Evolutionary conservation across 37 sponge, comb jelly and placozoan species (phyloP).

Genomic region (Halichondria panicea): DNA sequence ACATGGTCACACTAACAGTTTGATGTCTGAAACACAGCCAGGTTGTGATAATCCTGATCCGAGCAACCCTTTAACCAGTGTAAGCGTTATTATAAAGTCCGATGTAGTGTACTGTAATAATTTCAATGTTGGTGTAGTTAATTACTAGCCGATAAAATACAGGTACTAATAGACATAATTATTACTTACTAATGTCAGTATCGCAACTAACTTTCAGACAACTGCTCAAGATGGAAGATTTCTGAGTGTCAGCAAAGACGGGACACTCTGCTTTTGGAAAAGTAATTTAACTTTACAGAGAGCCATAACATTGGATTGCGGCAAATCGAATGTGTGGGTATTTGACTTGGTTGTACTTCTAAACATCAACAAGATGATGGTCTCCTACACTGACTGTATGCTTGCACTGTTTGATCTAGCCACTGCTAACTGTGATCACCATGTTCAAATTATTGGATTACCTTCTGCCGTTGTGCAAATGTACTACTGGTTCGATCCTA

Average conservation of each 20-base stretch:
- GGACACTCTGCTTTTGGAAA: constrained; percentile 85
- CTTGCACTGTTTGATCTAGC: constrained; percentile 78
- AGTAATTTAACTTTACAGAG: constrained; percentile 66
- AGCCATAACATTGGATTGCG: constrained; percentile 52
- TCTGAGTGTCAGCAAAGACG: constrained; percentile 76
- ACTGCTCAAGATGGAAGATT: constrained; percentile 76
- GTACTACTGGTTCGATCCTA: constrained; percentile 82
- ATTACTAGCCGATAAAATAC: too few relatives aligned
- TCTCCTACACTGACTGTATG: constrained; percentile 78
- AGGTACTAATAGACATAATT: too few relatives aligned
- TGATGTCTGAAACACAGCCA: too few relatives aligned
- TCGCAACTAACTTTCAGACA: too few relatives aligned
- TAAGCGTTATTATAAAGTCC: too few relatives aligned
- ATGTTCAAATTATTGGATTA: constrained; percentile 59
- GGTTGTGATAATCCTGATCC: too few relatives aligned
- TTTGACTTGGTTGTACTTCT: constrained; percentile 72
- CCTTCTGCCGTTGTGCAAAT: constrained; percentile 63
- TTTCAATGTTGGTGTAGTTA: too few relatives aligned
- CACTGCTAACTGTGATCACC: constrained; percentile 65
- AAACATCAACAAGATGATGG: constrained; percentile 75
- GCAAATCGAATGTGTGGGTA: constrained; percentile 50
- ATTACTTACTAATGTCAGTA: too few relatives aligned
- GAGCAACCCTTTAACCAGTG: too few relatives aligned
- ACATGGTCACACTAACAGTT: background rate
- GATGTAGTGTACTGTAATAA: too few relatives aligned